Percentiles rank a stretch among this genome's conserved stretches.
Evolutionary conservation across 2,797 vertebrate genomes (phyloP).

Genomic region (Liasis olivaceus): DNA sequence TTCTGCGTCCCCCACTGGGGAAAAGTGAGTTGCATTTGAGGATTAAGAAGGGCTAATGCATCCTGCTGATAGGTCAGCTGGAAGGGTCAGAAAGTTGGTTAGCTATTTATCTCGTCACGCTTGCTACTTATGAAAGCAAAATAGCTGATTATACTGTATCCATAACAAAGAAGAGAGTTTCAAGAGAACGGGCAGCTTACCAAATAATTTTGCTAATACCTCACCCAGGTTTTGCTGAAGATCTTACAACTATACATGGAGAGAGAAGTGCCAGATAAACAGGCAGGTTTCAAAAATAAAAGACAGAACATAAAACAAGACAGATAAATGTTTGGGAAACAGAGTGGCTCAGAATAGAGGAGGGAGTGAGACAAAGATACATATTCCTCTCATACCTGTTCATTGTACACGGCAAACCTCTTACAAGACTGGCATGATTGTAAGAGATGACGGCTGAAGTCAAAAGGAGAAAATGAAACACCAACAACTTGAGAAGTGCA

Average conservation of each 20-base stretch:
- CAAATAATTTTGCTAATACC: neutral
- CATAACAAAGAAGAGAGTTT: neutral
- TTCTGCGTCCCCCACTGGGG: neutral
- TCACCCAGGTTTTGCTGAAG: neutral
- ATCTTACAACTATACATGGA: neutral
- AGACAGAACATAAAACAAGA: neutral
- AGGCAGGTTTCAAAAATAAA: neutral
- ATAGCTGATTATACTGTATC: neutral
- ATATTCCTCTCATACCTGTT: neutral
- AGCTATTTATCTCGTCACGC: neutral
- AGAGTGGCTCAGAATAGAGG: neutral
- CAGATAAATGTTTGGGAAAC: neutral
- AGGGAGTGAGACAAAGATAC: neutral
- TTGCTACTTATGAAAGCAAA: neutral
- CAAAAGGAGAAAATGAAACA: neutral
- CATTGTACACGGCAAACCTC: neutral
- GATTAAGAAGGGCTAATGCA: neutral
- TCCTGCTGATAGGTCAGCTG: neutral
- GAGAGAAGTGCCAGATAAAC: neutral
- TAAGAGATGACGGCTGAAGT: neutral
- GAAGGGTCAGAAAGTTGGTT: conserved; percentile 9
- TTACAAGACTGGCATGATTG: neutral
- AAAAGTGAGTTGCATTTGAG: neutral
- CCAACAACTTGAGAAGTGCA: neutral
- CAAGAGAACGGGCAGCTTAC: neutral